A percentile compares a stretch with the other conserved stretches of the same genome.
These are phyloP conservation scores for Eudyptes chrysolophus DNA, from an alignment of 2,113 vertebrate genomes.

Conservation along the genomic window DNA sequence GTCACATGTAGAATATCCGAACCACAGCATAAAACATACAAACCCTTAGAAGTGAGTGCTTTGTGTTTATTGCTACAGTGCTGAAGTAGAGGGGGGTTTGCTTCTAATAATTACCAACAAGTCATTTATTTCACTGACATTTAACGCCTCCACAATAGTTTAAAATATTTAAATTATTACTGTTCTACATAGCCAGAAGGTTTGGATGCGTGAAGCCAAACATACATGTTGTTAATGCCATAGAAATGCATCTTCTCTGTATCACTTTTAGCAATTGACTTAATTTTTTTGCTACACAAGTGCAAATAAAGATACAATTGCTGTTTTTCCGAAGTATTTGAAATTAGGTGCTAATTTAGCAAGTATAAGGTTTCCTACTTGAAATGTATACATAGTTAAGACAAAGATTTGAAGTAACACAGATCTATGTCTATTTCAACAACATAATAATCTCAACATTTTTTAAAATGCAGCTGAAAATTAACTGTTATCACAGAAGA, in stretches of 20 bases:
- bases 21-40: accelerated
- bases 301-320: neutral
- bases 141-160: neutral
- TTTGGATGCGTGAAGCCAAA: neutral
- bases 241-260: neutral
- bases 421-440: neutral
- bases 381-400: neutral
- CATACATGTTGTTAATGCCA: accelerated
- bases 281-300: neutral
- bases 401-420: neutral
- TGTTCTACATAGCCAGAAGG: neutral
- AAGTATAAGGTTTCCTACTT: neutral
- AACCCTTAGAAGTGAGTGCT: accelerated
- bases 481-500: neutral
- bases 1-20: accelerated
- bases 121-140: neutral
- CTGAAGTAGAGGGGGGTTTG: neutral
- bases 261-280: neutral
- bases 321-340: neutral
- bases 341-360: neutral
- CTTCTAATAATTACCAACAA: neutral
- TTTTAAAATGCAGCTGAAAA: neutral
- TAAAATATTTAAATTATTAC: neutral
- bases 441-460: neutral
- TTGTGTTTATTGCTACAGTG: neutral